Conservation (phyloP, 1,140 invertebrate genomes). For the Drosophila littoralis region DNA sequence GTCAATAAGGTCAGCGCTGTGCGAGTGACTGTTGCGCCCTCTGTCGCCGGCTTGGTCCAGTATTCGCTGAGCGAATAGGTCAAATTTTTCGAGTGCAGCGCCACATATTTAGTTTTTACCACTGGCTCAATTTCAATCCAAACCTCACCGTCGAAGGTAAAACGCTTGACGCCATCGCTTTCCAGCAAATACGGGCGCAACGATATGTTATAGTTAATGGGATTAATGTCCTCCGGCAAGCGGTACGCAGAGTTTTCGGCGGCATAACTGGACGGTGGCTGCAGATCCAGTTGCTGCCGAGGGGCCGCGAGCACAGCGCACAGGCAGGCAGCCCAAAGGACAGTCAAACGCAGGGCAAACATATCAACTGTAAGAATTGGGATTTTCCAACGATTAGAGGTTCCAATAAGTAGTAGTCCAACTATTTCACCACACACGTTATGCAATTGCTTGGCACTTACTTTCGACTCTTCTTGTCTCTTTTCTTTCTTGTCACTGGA, state of each 20-base stretch:
- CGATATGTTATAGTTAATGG: conserved; percentile 87
- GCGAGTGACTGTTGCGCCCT: conserved; percentile 2
- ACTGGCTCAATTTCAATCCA: conserved; percentile 85
- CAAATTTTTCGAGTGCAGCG: conserved; percentile 88
- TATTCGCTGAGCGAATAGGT: conserved; percentile 76
- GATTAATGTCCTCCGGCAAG: conserved; percentile 73
- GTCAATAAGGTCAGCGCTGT: neutral
- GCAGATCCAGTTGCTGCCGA: conserved; percentile 10
- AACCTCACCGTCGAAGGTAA: conserved; percentile 87
- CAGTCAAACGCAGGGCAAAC: conserved; percentile 51
- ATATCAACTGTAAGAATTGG: conserved; percentile 38
- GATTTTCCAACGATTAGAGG: neutral
- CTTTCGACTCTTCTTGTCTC: neutral
- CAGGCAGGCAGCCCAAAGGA: conserved; percentile 55
- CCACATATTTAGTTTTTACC: conserved; percentile 83
- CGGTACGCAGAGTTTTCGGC: conserved; percentile 53
- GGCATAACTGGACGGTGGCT: conserved; percentile 38
- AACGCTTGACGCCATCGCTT: conserved; percentile 85
- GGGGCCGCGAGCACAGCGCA: conserved; percentile 39
- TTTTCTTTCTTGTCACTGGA: neutral
- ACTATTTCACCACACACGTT: conserved; percentile 44
- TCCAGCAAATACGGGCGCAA: conserved; percentile 87
- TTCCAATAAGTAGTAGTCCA: neutral
- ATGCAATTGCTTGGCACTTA: conserved; percentile 25
- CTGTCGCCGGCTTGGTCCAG: conserved; percentile 48